Percentiles rank a stretch among this genome's conserved stretches.
These are phyloP conservation scores for Darevskia nairensis DNA, from an alignment of 2,797 vertebrate species.

Conservation along the genomic window DNA sequence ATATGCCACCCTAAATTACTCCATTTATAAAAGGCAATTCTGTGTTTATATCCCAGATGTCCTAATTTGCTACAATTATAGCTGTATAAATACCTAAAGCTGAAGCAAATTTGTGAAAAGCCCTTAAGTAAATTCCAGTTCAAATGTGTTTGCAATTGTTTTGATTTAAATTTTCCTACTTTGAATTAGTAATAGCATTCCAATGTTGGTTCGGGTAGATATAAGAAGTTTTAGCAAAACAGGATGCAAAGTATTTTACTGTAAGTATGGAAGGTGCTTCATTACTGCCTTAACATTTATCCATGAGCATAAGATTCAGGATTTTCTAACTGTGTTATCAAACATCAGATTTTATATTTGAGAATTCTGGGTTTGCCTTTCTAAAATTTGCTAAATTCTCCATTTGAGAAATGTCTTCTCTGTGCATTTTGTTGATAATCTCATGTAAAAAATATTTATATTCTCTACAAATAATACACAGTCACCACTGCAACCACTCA, in stretches of 20 bases:
- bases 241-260: neutral
- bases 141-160: neutral
- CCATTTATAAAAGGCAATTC: slow-evolving; percentile 20
- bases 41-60: slow-evolving; percentile 14
- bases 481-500: no score
- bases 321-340: neutral
- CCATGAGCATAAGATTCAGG: neutral
- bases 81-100: slow-evolving; percentile 11
- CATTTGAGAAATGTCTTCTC: neutral
- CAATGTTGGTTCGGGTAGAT: neutral
- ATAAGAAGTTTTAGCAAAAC: neutral
- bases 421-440: neutral
- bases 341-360: neutral
- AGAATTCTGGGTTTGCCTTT: neutral
- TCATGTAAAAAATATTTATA: neutral
- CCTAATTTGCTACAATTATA: slow-evolving; percentile 18
- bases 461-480: no score
- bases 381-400: neutral
- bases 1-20: slow-evolving; percentile 9
- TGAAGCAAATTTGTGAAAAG: slow-evolving; percentile 16
- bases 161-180: slow-evolving; percentile 16
- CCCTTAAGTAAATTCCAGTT: neutral
- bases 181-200: slow-evolving; percentile 1
- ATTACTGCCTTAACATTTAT: neutral
- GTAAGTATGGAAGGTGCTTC: neutral